These are phyloP conservation scores for Phenacoccus solenopsis DNA, from an alignment of 1,140 invertebrate genomes.

Conservation along the genomic window DNA sequence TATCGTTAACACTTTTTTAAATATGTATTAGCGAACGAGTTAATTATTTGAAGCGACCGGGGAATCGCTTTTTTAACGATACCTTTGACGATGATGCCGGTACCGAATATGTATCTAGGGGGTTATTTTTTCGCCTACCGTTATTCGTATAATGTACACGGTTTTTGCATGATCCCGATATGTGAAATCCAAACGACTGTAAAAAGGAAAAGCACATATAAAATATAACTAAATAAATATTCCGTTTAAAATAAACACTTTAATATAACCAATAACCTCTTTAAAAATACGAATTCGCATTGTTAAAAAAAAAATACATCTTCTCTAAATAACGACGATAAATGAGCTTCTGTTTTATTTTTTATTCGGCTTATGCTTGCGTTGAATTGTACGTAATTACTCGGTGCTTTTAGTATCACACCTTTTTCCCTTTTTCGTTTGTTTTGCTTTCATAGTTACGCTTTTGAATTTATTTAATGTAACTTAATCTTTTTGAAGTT, in stretches of 20 bases:
- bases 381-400: background rate
- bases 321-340: background rate
- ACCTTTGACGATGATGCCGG: too few relatives aligned
- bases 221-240: background rate
- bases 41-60: background rate
- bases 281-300: background rate
- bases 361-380: background rate
- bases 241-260: background rate
- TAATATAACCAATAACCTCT: background rate
- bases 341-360: too few relatives aligned
- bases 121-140: background rate
- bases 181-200: background rate
- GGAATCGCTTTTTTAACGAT: too few relatives aligned
- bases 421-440: background rate
- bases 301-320: background rate
- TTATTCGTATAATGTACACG: background rate
- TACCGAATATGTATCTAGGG: too few relatives aligned
- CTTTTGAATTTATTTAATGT: conserved; percentile 3
- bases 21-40: background rate
- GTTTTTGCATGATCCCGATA: background rate
- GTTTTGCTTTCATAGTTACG: background rate
- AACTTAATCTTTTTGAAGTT: background rate
- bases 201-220: background rate
- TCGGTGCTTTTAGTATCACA: background rate
- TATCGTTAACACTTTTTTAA: background rate